Base-by-base conservation (phyloP, 2,113 vertebrate species). In the Planiliza haematocheilus region DNA sequence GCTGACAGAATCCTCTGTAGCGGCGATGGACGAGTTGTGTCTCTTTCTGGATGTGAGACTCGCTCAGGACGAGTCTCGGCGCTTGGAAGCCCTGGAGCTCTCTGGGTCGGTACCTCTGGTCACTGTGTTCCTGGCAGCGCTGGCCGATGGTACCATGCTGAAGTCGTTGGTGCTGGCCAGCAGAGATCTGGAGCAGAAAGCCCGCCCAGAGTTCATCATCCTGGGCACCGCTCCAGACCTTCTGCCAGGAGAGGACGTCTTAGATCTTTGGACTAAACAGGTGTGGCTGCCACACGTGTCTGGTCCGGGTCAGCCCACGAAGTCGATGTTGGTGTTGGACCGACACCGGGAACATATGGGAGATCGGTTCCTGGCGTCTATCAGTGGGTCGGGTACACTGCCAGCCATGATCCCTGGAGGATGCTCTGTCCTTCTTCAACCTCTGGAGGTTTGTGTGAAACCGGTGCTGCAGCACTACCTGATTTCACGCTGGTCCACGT, bases 271-370 rank as follows among this genome's bases (percentile, higher is more conserved):
- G 97, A 86, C 90, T 0, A 46, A 91, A 9, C 79, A 38, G 18
- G 63, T 91, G 1, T 92, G 97, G 97, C 88, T 86, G 18, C 91
- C 89, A 11, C 94, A 97, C 62, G 39, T 92, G 0, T 83, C 89
- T 0, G 53, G 87, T 16, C 89, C 88, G 8, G 77, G 42, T 46
- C 79, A 81, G 65, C 81, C 83, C 21, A n/a, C 18, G 42, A 95
- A 96, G 8, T 93, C 94, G 0, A 88, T 98, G 94, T 84, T 98
- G 2, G 89, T 99, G 7, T 74, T 97, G 86, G 97, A 99, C 51
- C 91, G 94, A 1, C 95, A 97, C 67, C 91, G 95, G 8, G 92
- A 92, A 0, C 97, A 97, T 86, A 66, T 93, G 1, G 94, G 94
- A 0, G 96, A 98, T 1, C 83, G 85, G 2, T 95, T 96, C 1